phyloP scores from a whole-genome alignment of 2,797 vertebrate species.

The Tachyglossus aculeatus region DNA sequence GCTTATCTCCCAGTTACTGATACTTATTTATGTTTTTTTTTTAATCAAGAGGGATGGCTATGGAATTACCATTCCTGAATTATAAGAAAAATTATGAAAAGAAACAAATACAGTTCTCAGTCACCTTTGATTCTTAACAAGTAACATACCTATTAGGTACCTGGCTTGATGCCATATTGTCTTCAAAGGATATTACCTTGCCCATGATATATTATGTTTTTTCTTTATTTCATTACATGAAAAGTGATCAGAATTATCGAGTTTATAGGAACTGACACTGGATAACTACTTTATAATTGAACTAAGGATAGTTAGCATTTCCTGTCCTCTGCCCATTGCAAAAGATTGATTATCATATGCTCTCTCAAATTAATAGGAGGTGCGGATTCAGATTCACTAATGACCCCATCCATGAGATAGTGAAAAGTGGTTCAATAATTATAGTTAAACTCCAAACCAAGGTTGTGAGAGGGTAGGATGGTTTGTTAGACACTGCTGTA shows the following conservation, averaged over 20 bases:
- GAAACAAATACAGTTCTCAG: background rate
- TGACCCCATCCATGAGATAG: background rate
- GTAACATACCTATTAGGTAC: background rate
- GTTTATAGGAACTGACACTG: background rate
- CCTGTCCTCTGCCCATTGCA: background rate
- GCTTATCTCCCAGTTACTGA: too few relatives aligned
- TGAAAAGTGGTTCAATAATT: background rate
- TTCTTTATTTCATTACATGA: background rate
- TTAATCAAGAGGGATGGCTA: too few relatives aligned
- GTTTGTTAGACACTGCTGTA: background rate
- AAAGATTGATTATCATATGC: background rate
- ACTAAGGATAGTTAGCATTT: background rate
- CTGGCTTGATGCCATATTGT: background rate
- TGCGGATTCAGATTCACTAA: background rate
- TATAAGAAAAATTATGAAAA: background rate
- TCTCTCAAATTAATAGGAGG: constrained; percentile 15
- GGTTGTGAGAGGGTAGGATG: background rate
- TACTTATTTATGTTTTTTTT: too few relatives aligned
- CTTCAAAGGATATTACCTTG: background rate
- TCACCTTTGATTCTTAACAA: background rate
- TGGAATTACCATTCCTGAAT: too few relatives aligned
- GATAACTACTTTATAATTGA: constrained; percentile 11
- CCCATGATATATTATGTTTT: background rate
- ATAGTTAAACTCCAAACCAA: background rate
- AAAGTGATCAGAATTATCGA: constrained; percentile 26